Base-by-base conservation (phyloP, 2,888 invertebrate genomes). In the Leucophora obtusa region DNA sequence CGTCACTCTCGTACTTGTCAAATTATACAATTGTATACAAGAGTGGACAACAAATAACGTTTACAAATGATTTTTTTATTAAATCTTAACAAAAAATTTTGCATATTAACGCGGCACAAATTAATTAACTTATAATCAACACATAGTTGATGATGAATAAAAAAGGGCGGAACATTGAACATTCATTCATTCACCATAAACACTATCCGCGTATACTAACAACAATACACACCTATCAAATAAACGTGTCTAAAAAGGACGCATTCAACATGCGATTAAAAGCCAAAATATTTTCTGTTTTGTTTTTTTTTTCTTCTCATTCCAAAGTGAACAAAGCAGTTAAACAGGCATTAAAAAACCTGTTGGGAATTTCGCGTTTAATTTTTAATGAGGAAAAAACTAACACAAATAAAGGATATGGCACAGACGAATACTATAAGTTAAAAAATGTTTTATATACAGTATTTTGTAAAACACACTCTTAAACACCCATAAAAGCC, bases 301-400 rank as follows among this genome's bases (percentile, higher is more conserved):
- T 53, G 38, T 65, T 53, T 65, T 53, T 33, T n/a, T n/a, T n/a
- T n/a, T n/a, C n/a, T n/a, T n/a, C n/a, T n/a, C n/a, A 28, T 35
- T 65, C 15, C 35, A 54, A 53, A 65, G 53, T 35, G 53, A 35
- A 53, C 53, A 65, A 53, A 65, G 54, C 53, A 53, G 53, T 65
- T 53, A 65, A 65, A 15, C 35, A 65, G 65, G 53, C 65, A 65
- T 65, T 65, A 38, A 65, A 35, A 53, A 51, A 53, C 51, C 65
- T 65, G 51, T 65, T 65, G 65, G 53, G 65, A 65, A 21, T 65
- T 65, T 65, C 53, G 21, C 51, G 35, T 53, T 53, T 53, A 14
- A 65, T 65, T 15, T 65, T 51, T 65, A 65, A 65, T 65, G 65
- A 35, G 63, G 53, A 53, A 38, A 65, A 35, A 65, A 65, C 51